Conservation (phyloP, 30 jellyfish, hydroid and myxozoan species). For the Hydractinia echinata region DNA sequence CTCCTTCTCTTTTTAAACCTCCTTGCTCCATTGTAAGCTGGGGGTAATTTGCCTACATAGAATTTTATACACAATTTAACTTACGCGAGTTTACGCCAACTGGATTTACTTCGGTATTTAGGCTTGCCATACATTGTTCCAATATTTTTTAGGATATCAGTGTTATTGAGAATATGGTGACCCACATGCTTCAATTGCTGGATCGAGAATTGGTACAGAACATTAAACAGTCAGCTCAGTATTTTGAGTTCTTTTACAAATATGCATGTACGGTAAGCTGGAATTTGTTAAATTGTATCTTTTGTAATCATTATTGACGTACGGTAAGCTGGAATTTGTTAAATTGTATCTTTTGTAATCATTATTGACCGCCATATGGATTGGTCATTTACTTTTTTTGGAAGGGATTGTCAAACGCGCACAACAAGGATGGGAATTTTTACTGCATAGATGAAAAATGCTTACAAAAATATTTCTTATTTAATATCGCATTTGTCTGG, state of each 20-base stretch:
- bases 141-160: slow-evolving; percentile 31
- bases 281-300: background rate
- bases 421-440: too few species aligned
- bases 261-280: slow-evolving; percentile 60
- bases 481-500: too few species aligned
- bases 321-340: slow-evolving; percentile 43
- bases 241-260: slow-evolving; percentile 62
- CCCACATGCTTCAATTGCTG: slow-evolving; percentile 59
- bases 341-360: background rate
- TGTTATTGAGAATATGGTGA: slow-evolving; percentile 43
- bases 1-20: too few species aligned
- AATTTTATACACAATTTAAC: too few species aligned
- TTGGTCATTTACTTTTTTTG: too few species aligned
- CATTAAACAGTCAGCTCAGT: slow-evolving; percentile 62
- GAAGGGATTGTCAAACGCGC: too few species aligned
- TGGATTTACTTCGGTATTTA: background rate
- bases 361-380: slow-evolving; percentile 4
- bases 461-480: too few species aligned
- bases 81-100: too few species aligned
- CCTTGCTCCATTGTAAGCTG: too few species aligned
- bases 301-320: slow-evolving; percentile 41
- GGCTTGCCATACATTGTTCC: background rate
- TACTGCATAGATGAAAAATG: too few species aligned
- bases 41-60: too few species aligned
- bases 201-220: slow-evolving; percentile 51